Evolutionary conservation across 1,140 invertebrate species (phyloP).

Genomic region (Thrips palmi): DNA sequence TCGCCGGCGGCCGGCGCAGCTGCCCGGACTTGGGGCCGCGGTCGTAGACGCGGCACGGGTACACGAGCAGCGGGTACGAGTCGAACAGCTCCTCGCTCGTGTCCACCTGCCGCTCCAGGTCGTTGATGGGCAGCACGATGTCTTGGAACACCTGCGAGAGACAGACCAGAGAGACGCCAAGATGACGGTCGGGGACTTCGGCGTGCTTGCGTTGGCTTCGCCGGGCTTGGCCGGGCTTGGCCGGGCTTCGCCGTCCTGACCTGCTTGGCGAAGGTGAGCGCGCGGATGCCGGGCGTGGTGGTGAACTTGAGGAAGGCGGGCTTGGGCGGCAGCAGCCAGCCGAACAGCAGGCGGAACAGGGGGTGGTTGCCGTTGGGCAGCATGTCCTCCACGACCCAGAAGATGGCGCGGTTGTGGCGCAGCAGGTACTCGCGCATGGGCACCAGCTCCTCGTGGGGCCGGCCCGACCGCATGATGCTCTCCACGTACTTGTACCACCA

Average conservation of each 20-base stretch:
- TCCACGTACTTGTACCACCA: slow-evolving; percentile 48
- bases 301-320: slow-evolving; percentile 31
- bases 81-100: slow-evolving; percentile 29
- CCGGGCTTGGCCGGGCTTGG: no score
- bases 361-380: slow-evolving; percentile 30
- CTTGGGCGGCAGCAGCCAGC: slow-evolving; percentile 29
- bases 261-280: slow-evolving; percentile 35
- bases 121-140: slow-evolving; percentile 32
- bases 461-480: slow-evolving; percentile 24
- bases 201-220: no score
- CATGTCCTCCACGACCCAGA: slow-evolving; percentile 35
- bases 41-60: slow-evolving; percentile 34
- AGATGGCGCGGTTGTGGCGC: slow-evolving; percentile 32
- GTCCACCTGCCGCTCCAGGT: slow-evolving; percentile 31
- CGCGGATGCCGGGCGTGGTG: slow-evolving; percentile 30
- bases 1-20: slow-evolving; percentile 23
- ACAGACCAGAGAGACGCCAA: no score
- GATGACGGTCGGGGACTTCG: no score
- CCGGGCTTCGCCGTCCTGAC: no score
- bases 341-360: slow-evolving; percentile 22
- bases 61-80: slow-evolving; percentile 31
- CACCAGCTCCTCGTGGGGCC: slow-evolving; percentile 30
- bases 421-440: slow-evolving; percentile 32
- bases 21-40: slow-evolving; percentile 27
- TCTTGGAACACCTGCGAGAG: slow-evolving; percentile 35